Evolutionary conservation across 2,113 vertebrate species (phyloP).

Genomic region (Siphamia tubifer): DNA sequence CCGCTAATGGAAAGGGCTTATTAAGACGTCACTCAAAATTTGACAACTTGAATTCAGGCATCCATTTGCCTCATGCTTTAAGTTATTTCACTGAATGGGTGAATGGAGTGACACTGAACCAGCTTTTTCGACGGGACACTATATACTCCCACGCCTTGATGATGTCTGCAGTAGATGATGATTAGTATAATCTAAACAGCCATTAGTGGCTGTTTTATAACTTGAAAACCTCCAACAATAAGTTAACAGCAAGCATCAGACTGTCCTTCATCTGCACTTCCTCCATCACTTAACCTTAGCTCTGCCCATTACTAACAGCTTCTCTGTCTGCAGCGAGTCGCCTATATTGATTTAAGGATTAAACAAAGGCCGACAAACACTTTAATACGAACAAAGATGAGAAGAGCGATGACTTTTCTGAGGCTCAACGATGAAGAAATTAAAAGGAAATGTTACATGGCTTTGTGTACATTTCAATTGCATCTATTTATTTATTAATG

Average conservation of each 20-base stretch:
- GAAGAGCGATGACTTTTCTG: neutral
- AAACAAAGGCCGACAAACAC: neutral
- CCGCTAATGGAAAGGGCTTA: neutral
- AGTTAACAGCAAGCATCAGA: neutral
- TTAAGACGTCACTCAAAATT: slow-evolving; percentile 1
- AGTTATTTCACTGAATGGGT: neutral
- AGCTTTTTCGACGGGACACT: neutral
- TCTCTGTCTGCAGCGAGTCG: neutral
- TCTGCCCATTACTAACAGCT: neutral
- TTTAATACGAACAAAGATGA: neutral
- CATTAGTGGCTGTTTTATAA: neutral
- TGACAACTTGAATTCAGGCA: neutral
- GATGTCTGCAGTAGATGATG: neutral
- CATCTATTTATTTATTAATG: no score
- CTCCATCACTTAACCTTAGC: neutral
- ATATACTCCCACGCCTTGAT: neutral
- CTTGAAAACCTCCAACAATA: neutral
- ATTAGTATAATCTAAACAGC: neutral
- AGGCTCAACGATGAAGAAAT: neutral
- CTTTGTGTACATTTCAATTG: neutral
- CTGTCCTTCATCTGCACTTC: neutral
- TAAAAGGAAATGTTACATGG: no score
- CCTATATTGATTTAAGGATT: neutral
- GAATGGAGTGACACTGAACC: neutral
- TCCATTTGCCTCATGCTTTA: slow-evolving; percentile 1